Evolutionary conservation across 2,888 invertebrate genomes (phyloP).

Genomic region (Julus scanicus): DNA sequence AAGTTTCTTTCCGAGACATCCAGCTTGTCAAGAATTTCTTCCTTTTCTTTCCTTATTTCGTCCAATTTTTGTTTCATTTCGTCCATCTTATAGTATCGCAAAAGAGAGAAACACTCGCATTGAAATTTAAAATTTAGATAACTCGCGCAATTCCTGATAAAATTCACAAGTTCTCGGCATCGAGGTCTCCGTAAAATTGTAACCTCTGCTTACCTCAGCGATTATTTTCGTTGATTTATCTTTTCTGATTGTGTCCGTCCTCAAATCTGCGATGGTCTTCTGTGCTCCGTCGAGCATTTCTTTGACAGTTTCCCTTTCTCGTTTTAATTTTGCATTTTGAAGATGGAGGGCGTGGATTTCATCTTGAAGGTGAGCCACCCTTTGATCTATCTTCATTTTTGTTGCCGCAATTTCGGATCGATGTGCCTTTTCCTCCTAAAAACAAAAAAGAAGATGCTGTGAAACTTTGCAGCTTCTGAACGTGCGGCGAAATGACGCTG

Average conservation of each 20-base stretch:
- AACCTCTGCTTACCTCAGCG: conserved; percentile 52
- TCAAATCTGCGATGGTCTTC: conserved; percentile 82
- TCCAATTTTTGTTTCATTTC: conserved; percentile 84
- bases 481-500: not conserved
- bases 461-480: not conserved
- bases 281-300: conserved; percentile 86
- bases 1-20: conserved; percentile 84
- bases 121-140: not conserved
- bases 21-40: conserved; percentile 87
- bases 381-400: conserved; percentile 85
- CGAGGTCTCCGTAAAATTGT: too few species aligned
- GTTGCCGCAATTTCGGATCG: conserved; percentile 83
- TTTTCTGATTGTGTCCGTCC: conserved; percentile 65
- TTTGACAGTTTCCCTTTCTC: conserved; percentile 88
- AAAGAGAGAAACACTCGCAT: not conserved
- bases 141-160: not conserved
- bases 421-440: conserved; percentile 75
- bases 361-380: conserved; percentile 81
- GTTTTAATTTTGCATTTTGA: conserved; percentile 82
- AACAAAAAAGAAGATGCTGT: not conserved
- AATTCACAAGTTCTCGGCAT: not conserved
- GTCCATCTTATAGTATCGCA: conserved; percentile 69
- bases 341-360: conserved; percentile 85
- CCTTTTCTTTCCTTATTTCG: conserved; percentile 84
- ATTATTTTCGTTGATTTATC: conserved; percentile 55